These are phyloP conservation scores for Phaethon lepturus DNA, from an alignment of 2,113 vertebrate genomes.

Conservation along the genomic window DNA sequence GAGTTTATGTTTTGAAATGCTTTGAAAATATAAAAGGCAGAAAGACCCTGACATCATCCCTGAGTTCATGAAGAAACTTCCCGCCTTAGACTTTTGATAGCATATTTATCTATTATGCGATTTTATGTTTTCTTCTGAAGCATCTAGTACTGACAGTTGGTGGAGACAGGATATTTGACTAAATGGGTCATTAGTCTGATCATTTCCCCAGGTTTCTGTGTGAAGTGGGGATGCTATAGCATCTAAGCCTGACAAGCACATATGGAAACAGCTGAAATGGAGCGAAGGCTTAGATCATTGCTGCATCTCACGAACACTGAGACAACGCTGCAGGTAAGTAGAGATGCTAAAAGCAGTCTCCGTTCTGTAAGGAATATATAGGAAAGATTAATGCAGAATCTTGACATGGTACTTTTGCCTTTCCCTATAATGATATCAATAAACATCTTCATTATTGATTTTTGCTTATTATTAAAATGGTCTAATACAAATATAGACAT, in stretches of 20 bases:
- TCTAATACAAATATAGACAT: neutral
- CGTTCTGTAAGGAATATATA: neutral
- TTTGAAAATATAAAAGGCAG: neutral
- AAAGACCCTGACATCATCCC: neutral
- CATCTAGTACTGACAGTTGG: neutral
- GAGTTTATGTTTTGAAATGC: neutral
- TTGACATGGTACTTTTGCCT: neutral
- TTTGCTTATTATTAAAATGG: slow-evolving; percentile 40
- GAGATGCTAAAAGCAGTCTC: neutral
- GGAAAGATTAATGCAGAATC: neutral
- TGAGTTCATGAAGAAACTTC: neutral
- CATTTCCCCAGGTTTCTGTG: neutral
- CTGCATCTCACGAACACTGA: neutral
- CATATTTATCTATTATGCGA: neutral
- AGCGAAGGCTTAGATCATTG: neutral
- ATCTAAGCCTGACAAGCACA: neutral
- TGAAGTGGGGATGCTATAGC: neutral
- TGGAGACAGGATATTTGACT: neutral
- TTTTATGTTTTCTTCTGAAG: neutral
- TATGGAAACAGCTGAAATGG: neutral
- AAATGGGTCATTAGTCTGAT: slow-evolving; percentile 11
- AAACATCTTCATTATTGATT: slow-evolving; percentile 31
- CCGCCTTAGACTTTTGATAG: neutral
- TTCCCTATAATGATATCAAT: neutral
- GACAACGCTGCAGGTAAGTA: neutral